Evolutionary conservation across 2,888 invertebrate genomes (phyloP), one percentile per base, ranked within the genome.

Genomic region (Drosophila macrothrix): DNA sequence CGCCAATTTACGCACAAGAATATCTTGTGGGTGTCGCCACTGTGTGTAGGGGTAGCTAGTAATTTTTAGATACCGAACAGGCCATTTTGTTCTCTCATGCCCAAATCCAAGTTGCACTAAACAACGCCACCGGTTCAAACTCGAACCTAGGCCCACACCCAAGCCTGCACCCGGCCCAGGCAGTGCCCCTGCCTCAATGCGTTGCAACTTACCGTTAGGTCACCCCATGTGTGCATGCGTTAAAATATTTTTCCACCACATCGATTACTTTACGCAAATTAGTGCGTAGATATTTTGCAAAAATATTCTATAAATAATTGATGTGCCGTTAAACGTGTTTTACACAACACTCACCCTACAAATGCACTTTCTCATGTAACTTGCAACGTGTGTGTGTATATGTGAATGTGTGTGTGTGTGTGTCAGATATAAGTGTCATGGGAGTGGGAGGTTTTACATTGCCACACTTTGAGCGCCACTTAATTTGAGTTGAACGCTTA

Each of bases 211-310:
- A 25, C 33, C 60, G 31, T 55, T 41, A 52, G 58, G 49, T 73
- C 54, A 80, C 66, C 81, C 78, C 83, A 81, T 80, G 76, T 88
- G 83, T 87, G 90, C 80, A 84, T 90, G 88, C 91, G 83, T 90
- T 80, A 77, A 91, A 84, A 88, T 46, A 46, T 83, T 88, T 82
- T 88, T 88, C 87, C 87, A 90, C 90, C 87, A 88, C 87, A 88
- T 88, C 87, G 87, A 88, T 88, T 90, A 90, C 87, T 90, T 88
- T 91, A 88, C 90, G 83, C 87, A 91, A 88, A 91, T 88, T 88
- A 88, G 87, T 88, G 91, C 87, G 87, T 90, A 90, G 87, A 88
- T 88, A 91, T 88, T 88, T 88, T 90, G 91, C 91, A 90, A 88
- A 88, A 90, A 88, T 88, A 78, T 82, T 83, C 90, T 91, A 88